Base-by-base conservation (phyloP, 2,888 invertebrate genomes). In the Eristalis tenax region DNA sequence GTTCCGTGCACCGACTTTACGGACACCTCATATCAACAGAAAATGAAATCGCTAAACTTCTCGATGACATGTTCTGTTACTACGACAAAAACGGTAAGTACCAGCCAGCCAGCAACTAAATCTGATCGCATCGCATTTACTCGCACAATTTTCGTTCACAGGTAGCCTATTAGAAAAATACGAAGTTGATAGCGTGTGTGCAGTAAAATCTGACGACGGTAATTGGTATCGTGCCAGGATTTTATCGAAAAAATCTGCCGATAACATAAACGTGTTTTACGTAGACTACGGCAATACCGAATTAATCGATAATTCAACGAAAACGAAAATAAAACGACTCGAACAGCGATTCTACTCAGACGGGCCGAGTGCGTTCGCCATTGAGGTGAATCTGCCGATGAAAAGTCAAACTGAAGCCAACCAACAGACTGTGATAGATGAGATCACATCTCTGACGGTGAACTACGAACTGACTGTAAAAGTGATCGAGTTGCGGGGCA, bases 281-380 rank as follows among this genome's bases (percentile, higher is more conserved):
- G 91, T 95, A 0, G 97, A 97, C 91, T 96, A 96, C 87, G 97
- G 97, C 56, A 96, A 96, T 90, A 91, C 93, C 0, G 96, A 96
- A 91, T 92, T 93, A 5, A 90, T 96, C 89, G 77, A 93, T 91
- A 3, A 91, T 38, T 75, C 73, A 77, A 79, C 84, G 69, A 90
- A 89, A n/a, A 89, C 89, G 3, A 89, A 93, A 2, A 74, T 95
- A 0, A 95, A 94, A 90, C 91, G 92, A 79, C 92, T 95, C 8
- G 94, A 94, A 77, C 89, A 93, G 1, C 89, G 90, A 74, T 92
- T 92, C 84, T 95, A 94, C 91, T 92, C 83, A 22, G 88, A 90
- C 69, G 89, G 88, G n/a, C 76, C 87, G 18, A 91, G 91, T 78
- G 90, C 91, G n/a, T 91, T 90, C 71, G 93, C 90, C 3, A 88